Conservation (phyloP, 2,888 invertebrate genomes). For the Lasioglossum morio region DNA sequence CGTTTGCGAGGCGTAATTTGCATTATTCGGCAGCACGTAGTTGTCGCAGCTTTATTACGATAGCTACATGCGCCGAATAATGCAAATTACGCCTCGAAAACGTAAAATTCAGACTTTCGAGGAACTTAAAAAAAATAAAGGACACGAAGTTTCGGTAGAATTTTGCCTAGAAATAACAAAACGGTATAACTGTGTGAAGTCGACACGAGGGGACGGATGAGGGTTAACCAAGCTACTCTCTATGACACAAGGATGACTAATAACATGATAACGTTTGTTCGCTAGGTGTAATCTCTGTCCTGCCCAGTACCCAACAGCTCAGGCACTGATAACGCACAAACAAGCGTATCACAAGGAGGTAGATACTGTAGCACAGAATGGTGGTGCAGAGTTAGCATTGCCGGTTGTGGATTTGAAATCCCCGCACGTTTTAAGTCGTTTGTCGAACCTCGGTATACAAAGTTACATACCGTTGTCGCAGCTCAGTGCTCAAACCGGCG, state of each 20-base stretch:
- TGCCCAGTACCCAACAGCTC: conserved; percentile 89
- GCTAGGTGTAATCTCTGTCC: conserved; percentile 89
- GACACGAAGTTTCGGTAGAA: no score
- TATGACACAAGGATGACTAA: neutral
- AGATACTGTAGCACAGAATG: conserved; percentile 77
- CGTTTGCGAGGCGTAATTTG: no score
- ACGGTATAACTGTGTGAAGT: no score
- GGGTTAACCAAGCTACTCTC: neutral
- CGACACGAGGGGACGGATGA: no score
- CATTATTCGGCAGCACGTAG: no score
- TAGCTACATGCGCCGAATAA: no score
- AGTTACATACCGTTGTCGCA: conserved; percentile 91
- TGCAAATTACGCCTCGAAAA: no score
- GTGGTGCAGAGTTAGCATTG: conserved; percentile 88
- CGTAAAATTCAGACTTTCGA: no score
- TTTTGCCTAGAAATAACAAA: no score
- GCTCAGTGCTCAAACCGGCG: conserved; percentile 86
- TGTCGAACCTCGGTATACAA: conserved; percentile 89
- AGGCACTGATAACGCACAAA: conserved; percentile 87
- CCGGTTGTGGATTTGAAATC: conserved; percentile 91
- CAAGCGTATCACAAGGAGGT: conserved; percentile 87
- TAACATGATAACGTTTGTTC: conserved; percentile 33
- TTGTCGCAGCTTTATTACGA: no score
- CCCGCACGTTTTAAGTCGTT: conserved; percentile 88
- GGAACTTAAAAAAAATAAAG: no score